Conservation (phyloP, 2,113 vertebrate species). For the Ibidorhyncha struthersii region DNA sequence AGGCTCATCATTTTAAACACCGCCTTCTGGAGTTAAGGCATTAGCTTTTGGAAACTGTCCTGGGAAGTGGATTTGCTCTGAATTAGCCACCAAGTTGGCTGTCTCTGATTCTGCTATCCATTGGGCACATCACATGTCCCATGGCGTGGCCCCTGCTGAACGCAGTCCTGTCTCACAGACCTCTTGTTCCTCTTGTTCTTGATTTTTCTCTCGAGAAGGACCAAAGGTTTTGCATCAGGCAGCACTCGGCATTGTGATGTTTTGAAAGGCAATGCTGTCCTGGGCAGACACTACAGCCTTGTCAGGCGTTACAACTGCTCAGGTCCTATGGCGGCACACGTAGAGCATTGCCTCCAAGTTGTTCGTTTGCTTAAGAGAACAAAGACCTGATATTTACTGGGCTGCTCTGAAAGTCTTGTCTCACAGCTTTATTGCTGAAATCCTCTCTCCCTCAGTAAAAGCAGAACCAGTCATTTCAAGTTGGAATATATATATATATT, state of each 20-base stretch:
- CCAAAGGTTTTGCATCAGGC: not conserved
- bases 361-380: not conserved
- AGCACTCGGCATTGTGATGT: not conserved
- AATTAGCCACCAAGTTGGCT: not conserved
- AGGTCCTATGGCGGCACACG: fast-evolving
- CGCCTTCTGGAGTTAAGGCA: not conserved
- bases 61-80: not conserved
- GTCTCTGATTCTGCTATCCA: not conserved
- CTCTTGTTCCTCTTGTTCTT: not conserved
- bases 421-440: not conserved
- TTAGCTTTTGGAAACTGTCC: not conserved
- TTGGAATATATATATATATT: not conserved
- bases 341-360: not conserved
- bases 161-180: not conserved
- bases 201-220: not conserved
- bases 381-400: not conserved
- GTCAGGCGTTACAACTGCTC: not conserved
- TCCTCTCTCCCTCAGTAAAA: not conserved
- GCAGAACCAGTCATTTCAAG: not conserved
- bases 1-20: not conserved
- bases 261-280: not conserved
- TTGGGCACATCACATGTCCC: fast-evolving
- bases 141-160: not conserved
- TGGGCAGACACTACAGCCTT: fast-evolving
- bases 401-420: not conserved